phyloP scores from a whole-genome alignment of 1,140 invertebrate species.

The Onthophagus taurus region DNA sequence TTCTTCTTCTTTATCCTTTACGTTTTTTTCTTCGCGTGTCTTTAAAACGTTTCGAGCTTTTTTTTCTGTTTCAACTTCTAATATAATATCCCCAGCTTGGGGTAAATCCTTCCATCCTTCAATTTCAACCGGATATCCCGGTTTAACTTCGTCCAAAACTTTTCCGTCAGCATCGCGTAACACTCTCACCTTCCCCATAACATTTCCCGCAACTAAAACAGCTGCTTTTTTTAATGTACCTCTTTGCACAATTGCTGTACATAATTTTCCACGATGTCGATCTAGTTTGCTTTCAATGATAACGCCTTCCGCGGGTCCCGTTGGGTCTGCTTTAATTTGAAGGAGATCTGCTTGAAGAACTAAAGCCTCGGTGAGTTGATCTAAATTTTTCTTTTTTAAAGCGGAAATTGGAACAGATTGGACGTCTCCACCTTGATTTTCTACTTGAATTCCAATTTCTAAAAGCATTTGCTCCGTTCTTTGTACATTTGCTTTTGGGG shows the following conservation, averaged over 20 bases:
- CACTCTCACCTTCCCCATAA: constrained; percentile 77
- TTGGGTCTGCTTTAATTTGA: constrained; percentile 71
- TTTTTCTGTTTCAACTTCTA: constrained; percentile 63
- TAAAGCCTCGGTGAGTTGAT: constrained; percentile 75
- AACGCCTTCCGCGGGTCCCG: constrained; percentile 77
- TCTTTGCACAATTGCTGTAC: constrained; percentile 79
- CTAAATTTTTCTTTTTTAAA: constrained; percentile 70
- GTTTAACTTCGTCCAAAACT: constrained; percentile 55
- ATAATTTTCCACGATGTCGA: constrained; percentile 67
- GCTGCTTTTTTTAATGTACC: constrained; percentile 74
- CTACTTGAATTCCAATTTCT: constrained; percentile 70
- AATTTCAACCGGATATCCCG: constrained; percentile 78
- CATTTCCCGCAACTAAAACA: constrained; percentile 71
- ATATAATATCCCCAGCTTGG: constrained; percentile 72
- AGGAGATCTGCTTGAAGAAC: constrained; percentile 80
- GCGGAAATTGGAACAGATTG: constrained; percentile 91
- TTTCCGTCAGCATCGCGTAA: constrained; percentile 74
- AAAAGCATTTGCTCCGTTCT: constrained; percentile 64
- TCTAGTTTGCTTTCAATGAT: constrained; percentile 82
- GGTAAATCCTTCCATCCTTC: constrained; percentile 85
- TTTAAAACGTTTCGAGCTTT: constrained; percentile 60
- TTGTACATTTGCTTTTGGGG: constrained; percentile 73
- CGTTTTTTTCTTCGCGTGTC: constrained; percentile 47
- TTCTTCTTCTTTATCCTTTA: constrained; percentile 51
- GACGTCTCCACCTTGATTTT: constrained; percentile 85